Conservation (phyloP, 2,797 vertebrate species). For the Steatocranus sp. region DNA sequence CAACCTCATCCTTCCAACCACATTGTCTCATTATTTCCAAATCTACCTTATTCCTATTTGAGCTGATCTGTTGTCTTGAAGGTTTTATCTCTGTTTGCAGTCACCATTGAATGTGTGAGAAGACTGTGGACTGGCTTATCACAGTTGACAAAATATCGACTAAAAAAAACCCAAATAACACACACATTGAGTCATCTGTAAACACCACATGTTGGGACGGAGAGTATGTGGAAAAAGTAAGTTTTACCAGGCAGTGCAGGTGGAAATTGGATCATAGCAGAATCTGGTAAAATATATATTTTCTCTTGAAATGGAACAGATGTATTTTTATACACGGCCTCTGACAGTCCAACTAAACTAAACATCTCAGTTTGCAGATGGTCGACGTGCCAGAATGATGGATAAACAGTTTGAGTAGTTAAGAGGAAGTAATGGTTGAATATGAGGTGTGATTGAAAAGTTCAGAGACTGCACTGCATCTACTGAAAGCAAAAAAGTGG, state of each 20-base stretch:
- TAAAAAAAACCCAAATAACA: neutral
- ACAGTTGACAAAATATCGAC: neutral
- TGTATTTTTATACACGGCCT: neutral
- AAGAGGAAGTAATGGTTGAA: neutral
- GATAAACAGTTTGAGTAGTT: neutral
- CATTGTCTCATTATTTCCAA: slow-evolving; percentile 46
- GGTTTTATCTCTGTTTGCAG: neutral
- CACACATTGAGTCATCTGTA: neutral
- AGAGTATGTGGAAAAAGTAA: neutral
- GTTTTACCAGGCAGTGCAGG: neutral
- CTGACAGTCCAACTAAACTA: neutral
- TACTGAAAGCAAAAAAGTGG: neutral
- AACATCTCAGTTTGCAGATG: neutral
- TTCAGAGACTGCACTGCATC: neutral
- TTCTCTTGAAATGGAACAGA: neutral
- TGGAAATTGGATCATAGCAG: neutral
- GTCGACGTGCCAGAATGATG: neutral
- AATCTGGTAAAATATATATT: neutral
- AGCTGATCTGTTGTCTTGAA: neutral
- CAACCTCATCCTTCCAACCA: slow-evolving; percentile 14
- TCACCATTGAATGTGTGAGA: neutral
- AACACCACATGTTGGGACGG: neutral
- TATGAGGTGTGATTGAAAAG: neutral
- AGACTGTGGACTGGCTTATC: neutral
- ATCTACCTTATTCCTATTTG: slow-evolving; percentile 2